These are phyloP conservation scores for Philaenus spumarius DNA, from an alignment of 1,140 invertebrate species.

Conservation along the genomic window DNA sequence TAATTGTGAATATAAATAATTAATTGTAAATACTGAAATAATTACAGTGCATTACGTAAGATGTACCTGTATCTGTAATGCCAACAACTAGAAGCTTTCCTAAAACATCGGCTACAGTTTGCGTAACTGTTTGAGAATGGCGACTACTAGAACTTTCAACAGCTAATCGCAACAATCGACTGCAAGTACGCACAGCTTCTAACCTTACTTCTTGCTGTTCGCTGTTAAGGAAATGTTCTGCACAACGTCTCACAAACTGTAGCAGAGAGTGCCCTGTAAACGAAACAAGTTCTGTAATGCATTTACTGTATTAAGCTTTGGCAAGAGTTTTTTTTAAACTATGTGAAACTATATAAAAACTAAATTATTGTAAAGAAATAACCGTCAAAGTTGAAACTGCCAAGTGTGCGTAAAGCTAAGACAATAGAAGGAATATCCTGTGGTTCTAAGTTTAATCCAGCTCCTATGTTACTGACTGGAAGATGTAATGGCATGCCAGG, in stretches of 20 bases:
- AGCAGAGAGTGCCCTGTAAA: conserved; percentile 74
- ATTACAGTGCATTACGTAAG: neutral
- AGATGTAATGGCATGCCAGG: conserved; percentile 51
- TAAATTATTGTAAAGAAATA: conserved; percentile 18
- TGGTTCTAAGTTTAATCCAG: conserved; percentile 36
- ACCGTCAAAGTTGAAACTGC: conserved; percentile 93
- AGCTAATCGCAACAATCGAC: conserved; percentile 75
- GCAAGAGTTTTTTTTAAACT: too few species aligned
- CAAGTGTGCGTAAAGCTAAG: conserved; percentile 87
- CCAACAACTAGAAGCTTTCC: conserved; percentile 86
- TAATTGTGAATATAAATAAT: too few species aligned
- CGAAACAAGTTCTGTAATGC: too few species aligned
- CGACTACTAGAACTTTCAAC: conserved; percentile 44
- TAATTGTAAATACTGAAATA: neutral
- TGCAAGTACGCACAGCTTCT: conserved; percentile 92
- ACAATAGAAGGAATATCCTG: conserved; percentile 79
- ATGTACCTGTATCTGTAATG: conserved; percentile 79
- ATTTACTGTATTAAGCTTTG: neutral
- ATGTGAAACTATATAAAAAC: too few species aligned
- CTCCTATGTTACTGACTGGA: neutral
- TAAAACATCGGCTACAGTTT: conserved; percentile 82
- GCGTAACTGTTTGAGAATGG: conserved; percentile 71
- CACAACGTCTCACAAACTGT: conserved; percentile 87
- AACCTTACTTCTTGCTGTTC: conserved; percentile 88
- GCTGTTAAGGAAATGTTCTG: conserved; percentile 86